Evolutionary conservation across 2,113 vertebrate species (phyloP).

Genomic region (Neodon shergylaensis): DNA sequence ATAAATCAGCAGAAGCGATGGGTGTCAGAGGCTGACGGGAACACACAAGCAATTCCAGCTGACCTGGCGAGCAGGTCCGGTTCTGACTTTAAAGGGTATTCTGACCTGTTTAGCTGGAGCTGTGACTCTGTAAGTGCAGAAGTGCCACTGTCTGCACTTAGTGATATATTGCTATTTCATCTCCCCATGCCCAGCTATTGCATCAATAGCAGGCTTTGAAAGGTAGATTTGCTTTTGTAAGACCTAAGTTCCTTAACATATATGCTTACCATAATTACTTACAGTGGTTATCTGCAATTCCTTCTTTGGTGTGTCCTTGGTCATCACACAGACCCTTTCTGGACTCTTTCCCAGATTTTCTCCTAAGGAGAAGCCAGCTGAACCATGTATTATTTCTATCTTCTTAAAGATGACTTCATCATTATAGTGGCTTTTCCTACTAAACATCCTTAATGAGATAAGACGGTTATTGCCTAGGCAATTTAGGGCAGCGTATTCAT

Average conservation of each 20-base stretch:
- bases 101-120: background rate
- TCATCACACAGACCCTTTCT: background rate
- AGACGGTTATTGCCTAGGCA: background rate
- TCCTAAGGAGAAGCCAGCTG: background rate
- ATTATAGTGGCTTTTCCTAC: background rate
- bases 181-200: background rate
- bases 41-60: background rate
- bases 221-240: background rate
- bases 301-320: background rate
- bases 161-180: background rate
- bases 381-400: background rate
- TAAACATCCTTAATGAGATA: background rate
- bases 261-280: background rate
- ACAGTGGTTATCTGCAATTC: background rate
- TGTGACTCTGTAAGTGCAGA: background rate
- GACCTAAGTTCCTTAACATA: background rate
- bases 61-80: background rate
- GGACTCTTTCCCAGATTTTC: background rate
- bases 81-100: background rate
- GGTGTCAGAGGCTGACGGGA: background rate
- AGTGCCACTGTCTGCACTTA: background rate
- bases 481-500: background rate
- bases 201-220: background rate
- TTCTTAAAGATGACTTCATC: background rate
- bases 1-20: background rate